Evolutionary conservation across 2,113 vertebrate genomes (phyloP).

Genomic region (Peucedramus taeniatus): DNA sequence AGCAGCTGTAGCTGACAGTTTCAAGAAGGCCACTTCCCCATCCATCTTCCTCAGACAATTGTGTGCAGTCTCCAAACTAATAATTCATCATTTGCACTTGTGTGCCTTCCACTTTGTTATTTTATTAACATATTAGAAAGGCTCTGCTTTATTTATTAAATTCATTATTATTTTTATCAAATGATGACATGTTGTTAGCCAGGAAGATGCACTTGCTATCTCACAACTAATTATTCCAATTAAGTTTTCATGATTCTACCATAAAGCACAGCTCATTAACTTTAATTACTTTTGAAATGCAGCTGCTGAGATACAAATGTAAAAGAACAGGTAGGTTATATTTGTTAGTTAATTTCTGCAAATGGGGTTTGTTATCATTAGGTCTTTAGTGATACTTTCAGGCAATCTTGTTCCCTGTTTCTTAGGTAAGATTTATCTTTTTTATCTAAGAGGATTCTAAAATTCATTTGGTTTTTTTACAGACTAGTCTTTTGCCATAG

Average conservation of each 20-base stretch:
- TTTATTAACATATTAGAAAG: slow-evolving; percentile 38
- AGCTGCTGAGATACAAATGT: slow-evolving; percentile 44
- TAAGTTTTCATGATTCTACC: slow-evolving; percentile 62
- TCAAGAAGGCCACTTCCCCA: slow-evolving; percentile 10
- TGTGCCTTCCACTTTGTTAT: slow-evolving; percentile 22
- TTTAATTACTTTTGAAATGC: slow-evolving; percentile 70
- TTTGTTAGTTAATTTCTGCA: slow-evolving; percentile 44
- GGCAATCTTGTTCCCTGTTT: not conserved
- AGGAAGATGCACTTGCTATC: slow-evolving; percentile 46
- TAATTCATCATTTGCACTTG: slow-evolving; percentile 28
- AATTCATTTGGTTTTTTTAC: not conserved
- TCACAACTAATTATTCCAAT: slow-evolving; percentile 65
- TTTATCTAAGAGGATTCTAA: not conserved
- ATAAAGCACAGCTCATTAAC: slow-evolving; percentile 69
- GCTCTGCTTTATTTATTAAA: slow-evolving; percentile 53
- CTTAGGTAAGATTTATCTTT: not conserved
- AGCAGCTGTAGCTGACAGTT: not conserved
- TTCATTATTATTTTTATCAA: slow-evolving; percentile 58
- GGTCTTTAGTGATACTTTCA: not conserved
- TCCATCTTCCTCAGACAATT: slow-evolving; percentile 37
- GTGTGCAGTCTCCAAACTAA: not conserved
- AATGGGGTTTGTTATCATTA: slow-evolving; percentile 10
- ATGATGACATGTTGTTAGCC: slow-evolving; percentile 43
- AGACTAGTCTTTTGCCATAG: not conserved
- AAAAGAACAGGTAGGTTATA: slow-evolving; percentile 59